phyloP scores from a whole-genome alignment of 2,113 vertebrate genomes.

The Pterocles gutturalis region DNA sequence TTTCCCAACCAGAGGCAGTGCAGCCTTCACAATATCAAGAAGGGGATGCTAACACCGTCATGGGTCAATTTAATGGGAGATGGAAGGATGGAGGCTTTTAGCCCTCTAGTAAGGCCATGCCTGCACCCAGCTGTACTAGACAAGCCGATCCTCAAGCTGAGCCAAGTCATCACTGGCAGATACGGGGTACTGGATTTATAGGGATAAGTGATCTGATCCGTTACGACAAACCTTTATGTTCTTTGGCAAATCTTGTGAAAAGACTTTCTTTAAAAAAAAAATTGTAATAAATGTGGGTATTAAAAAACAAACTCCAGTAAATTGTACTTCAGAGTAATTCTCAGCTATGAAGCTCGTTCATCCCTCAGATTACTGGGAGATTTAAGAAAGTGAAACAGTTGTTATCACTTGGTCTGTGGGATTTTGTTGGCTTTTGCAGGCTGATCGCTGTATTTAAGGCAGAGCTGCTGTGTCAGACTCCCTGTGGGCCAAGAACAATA shows the following conservation, averaged over 20 bases:
- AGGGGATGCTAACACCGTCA: background rate
- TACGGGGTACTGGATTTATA: slow-evolving; percentile 26
- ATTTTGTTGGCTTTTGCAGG: slow-evolving; percentile 58
- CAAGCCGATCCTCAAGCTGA: background rate
- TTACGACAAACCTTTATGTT: slow-evolving; percentile 55
- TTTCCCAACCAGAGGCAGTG: background rate
- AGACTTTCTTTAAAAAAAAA: background rate
- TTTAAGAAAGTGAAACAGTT: slow-evolving; percentile 70
- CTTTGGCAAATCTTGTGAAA: slow-evolving; percentile 63
- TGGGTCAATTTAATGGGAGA: background rate
- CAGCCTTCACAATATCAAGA: background rate
- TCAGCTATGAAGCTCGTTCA: slow-evolving; percentile 46
- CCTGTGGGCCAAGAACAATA: slow-evolving; percentile 43
- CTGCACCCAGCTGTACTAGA: background rate
- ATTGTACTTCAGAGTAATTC: slow-evolving; percentile 38
- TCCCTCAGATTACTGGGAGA: slow-evolving; percentile 67
- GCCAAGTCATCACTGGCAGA: slow-evolving; percentile 42
- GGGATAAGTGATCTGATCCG: slow-evolving; percentile 45
- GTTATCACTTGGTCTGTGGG: slow-evolving; percentile 64
- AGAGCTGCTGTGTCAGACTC: slow-evolving; percentile 58
- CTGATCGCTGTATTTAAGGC: slow-evolving; percentile 49
- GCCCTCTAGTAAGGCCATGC: background rate
- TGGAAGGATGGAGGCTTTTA: background rate
- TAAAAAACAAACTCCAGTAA: slow-evolving; percentile 47
- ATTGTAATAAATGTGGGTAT: background rate